Evolutionary conservation across 2,797 vertebrate species (phyloP).

Genomic region (Protosalanx chinensis): DNA sequence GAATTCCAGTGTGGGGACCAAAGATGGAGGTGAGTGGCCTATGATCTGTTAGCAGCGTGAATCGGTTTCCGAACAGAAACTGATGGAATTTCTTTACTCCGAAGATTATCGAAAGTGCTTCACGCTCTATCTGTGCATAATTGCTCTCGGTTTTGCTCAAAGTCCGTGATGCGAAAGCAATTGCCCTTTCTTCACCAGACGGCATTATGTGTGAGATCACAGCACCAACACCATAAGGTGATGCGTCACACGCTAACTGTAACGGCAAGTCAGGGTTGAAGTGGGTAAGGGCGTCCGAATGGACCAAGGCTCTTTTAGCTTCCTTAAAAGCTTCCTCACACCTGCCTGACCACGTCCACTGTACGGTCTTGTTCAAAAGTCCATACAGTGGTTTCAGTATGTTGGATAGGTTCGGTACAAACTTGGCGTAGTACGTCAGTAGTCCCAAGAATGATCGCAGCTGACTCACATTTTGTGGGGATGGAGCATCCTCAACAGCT

Average conservation of each 20-base stretch:
- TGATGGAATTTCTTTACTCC: too few relatives aligned
- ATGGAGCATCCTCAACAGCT: too few relatives aligned
- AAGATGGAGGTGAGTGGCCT: conserved; percentile 8
- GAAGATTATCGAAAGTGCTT: too few relatives aligned
- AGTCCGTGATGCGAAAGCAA: conserved; percentile 13
- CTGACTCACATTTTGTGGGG: too few relatives aligned
- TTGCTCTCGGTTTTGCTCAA: conserved; percentile 3
- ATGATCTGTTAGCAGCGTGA: not conserved
- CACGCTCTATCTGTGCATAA: conserved; percentile 8
- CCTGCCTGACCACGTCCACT: conserved; percentile 11
- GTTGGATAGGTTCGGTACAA: too few relatives aligned
- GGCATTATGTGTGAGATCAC: too few relatives aligned
- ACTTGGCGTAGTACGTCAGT: not conserved
- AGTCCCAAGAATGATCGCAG: too few relatives aligned
- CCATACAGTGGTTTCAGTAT: not conserved
- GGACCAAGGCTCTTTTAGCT: not conserved
- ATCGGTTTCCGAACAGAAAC: too few relatives aligned
- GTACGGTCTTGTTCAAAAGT: not conserved
- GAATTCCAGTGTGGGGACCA: not conserved
- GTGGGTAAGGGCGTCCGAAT: not conserved
- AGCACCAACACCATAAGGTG: too few relatives aligned
- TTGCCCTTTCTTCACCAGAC: conserved; percentile 1
- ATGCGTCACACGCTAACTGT: too few relatives aligned
- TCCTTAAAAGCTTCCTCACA: conserved; percentile 7
- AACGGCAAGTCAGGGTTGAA: not conserved